Base-by-base conservation (phyloP, 2,797 vertebrate species). In the Numenius phaeopus region DNA sequence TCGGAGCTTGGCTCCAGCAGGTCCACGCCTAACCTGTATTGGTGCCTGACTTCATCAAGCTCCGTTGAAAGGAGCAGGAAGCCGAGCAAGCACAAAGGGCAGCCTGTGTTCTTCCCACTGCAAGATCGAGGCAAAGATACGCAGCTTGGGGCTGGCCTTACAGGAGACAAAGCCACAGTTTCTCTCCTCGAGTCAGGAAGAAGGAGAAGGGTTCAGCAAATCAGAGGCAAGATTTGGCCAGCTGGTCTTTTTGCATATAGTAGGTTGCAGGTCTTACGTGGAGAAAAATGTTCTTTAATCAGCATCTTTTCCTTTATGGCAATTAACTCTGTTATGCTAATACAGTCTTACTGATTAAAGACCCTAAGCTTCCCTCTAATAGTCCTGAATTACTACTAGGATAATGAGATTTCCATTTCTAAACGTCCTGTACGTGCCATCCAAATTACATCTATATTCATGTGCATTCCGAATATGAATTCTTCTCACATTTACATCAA, bases 381-480 rank as follows among this genome's bases (percentile, higher is more conserved):
- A 80, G 69, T 75, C 67, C 69, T 7, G 37, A 94, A 83, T 89
- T 90, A 85, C 52, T 83, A 50, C 67, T 49, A 80, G 55, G 71
- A 44, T 92, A 94, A 97, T 85, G 88, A 95, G 78, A 91, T 67
- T 89, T 89, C 80, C 64, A 87, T 87, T 92, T 86, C 95, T 54
- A 82, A 82, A 62, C 0, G 17, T 66, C 86, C 79, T 83, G 44
- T 84, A 12, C 0, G 0, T 90, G 80, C 66, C 34, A 75, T 77
- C 61, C 67, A 95, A 83, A 90, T 87, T 58, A 92, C 70, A 92
- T 89, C 64, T 61, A 57, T 69, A 82, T 92, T 93, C 87, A 65
- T 11, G 5, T 24, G 30, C 23, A 10, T 23, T 54, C 27, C 14
- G 5, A 62, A 14, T 57, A 76, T 10, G 57, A 89, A 78, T 85